Conservation (phyloP, 2,113 vertebrate species). For the Carassius gibelio region DNA sequence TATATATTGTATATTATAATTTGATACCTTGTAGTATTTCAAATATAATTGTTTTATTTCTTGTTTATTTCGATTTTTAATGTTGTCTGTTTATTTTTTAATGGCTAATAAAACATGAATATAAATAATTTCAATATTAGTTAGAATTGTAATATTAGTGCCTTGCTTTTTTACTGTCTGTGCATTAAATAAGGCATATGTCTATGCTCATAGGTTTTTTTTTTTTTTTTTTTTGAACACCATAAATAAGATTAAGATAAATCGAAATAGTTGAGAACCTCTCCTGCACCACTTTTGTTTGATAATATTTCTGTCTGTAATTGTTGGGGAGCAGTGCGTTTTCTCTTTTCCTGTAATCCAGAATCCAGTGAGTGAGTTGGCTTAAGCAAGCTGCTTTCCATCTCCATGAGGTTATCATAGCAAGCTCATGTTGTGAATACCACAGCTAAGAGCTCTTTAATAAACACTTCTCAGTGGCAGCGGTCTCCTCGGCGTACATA, state of each 20-base stretch:
- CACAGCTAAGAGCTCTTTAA: conserved; percentile 57
- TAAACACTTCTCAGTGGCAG: conserved; percentile 61
- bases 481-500: conserved; percentile 49
- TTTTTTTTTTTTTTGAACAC: background rate
- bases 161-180: background rate
- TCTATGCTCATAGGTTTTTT: no score
- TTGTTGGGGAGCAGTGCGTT: no score
- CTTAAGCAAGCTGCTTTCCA: conserved; percentile 17
- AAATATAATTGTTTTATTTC: no score
- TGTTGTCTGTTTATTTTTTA: background rate
- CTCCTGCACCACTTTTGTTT: background rate
- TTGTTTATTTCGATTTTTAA: background rate
- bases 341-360: background rate
- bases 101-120: background rate
- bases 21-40: no score
- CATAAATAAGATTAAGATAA: background rate
- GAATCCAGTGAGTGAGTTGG: conserved; percentile 4
- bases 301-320: background rate
- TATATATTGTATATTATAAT: no score
- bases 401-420: conserved; percentile 50
- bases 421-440: conserved; percentile 48
- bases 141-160: background rate
- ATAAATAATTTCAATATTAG: background rate
- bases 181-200: background rate
- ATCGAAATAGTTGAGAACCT: background rate